phyloP scores from a whole-genome alignment of 2,888 invertebrate species.

The Cataglyphis albicans region DNA sequence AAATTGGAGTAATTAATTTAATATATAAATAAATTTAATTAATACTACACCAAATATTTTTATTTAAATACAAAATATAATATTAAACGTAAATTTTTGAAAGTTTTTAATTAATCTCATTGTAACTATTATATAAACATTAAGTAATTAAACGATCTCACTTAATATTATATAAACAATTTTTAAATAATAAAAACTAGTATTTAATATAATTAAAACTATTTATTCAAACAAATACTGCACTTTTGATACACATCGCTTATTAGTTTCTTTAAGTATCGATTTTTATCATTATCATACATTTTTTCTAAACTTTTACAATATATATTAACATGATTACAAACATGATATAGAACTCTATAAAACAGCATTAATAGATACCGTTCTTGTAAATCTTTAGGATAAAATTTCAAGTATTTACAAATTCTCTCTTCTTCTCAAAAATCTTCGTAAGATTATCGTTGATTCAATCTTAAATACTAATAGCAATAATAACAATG shows the following conservation, averaged over 20 bases:
- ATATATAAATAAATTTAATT: not conserved
- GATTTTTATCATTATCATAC: not conserved
- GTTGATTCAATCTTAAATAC: not conserved
- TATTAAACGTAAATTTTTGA: not conserved
- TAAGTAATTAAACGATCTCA: not conserved
- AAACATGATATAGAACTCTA: not conserved
- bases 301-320: not conserved
- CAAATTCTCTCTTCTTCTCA: not conserved
- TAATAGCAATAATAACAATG: not conserved
- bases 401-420: not conserved
- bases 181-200: not conserved
- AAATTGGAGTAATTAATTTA: not conserved
- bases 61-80: not conserved
- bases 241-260: not conserved
- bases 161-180: not conserved
- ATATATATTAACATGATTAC: not conserved
- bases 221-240: conserved; percentile 33
- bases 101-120: not conserved
- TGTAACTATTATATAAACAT: conserved; percentile 11
- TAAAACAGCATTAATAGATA: not conserved
- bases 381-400: not conserved
- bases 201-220: not conserved
- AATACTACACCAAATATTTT: not conserved
- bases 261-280: not conserved
- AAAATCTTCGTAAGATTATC: not conserved